Evolutionary conservation across 2,113 vertebrate species (phyloP).

Genomic region (Leucopternis melanops): DNA sequence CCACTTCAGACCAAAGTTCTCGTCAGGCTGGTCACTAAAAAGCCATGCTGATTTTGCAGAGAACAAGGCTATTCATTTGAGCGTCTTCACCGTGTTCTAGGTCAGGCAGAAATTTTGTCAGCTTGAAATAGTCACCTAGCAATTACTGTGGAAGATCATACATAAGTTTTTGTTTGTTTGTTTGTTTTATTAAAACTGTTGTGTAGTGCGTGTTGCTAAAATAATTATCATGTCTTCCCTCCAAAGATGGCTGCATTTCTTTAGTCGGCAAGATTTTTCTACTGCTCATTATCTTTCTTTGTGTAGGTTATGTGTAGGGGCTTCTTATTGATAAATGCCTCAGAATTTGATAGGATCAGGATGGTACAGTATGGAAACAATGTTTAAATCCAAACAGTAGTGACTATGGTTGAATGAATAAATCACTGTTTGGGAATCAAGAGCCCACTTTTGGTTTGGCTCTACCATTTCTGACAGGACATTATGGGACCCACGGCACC

Average conservation of each 20-base stretch:
- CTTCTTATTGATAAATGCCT: neutral
- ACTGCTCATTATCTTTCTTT: neutral
- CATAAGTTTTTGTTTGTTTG: neutral
- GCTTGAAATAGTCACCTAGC: neutral
- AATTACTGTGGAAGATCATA: neutral
- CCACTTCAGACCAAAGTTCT: conserved; percentile 5
- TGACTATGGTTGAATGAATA: neutral
- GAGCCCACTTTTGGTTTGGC: neutral
- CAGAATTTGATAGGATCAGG: neutral
- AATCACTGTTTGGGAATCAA: neutral
- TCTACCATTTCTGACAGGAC: neutral
- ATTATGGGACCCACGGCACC: too few species aligned
- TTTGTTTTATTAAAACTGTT: conserved; percentile 4
- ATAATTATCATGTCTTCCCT: neutral
- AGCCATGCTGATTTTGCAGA: neutral
- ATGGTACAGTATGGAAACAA: neutral
- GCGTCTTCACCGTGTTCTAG: neutral
- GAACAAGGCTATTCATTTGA: neutral
- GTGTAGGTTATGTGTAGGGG: neutral
- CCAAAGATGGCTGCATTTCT: neutral
- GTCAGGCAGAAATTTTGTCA: neutral
- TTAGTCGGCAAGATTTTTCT: neutral
- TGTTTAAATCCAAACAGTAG: neutral
- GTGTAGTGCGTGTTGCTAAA: neutral
- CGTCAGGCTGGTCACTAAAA: neutral